Conservation (phyloP, 1,140 invertebrate genomes). For the Acyrthosiphon pisum region DNA sequence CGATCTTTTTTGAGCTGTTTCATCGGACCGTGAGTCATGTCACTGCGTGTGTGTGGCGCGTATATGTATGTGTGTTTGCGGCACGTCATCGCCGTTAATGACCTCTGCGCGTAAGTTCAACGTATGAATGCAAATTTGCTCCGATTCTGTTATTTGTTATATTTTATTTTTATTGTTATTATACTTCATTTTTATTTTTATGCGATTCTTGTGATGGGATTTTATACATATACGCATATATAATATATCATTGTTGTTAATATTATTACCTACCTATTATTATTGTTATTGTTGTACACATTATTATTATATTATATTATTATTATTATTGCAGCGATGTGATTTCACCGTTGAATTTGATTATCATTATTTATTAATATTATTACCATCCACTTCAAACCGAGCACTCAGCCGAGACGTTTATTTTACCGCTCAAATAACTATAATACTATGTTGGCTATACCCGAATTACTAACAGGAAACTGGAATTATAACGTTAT, state of each 20-base stretch:
- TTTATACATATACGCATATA: not conserved
- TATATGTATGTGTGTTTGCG: not conserved
- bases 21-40: not conserved
- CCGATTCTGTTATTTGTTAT: not conserved
- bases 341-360: not conserved
- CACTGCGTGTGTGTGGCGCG: not conserved
- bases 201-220: not conserved
- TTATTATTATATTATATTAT: not conserved
- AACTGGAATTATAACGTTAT: conserved; percentile 13
- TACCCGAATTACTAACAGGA: not conserved
- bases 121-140: conserved; percentile 28
- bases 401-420: not conserved
- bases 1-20: conserved; percentile 5
- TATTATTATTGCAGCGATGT: not conserved
- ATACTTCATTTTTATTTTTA: not conserved
- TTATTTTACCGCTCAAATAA: conserved; percentile 5
- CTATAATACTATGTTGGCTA: not conserved
- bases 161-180: conserved; percentile 4
- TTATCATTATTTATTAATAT: not conserved
- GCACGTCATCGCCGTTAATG: conserved; percentile 47
- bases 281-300: not conserved
- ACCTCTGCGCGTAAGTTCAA: conserved; percentile 19
- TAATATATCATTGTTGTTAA: not conserved
- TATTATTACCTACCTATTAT: not conserved
- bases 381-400: not conserved